phyloP scores from a whole-genome alignment of 2,888 invertebrate species.

The Epiblema foenella region DNA sequence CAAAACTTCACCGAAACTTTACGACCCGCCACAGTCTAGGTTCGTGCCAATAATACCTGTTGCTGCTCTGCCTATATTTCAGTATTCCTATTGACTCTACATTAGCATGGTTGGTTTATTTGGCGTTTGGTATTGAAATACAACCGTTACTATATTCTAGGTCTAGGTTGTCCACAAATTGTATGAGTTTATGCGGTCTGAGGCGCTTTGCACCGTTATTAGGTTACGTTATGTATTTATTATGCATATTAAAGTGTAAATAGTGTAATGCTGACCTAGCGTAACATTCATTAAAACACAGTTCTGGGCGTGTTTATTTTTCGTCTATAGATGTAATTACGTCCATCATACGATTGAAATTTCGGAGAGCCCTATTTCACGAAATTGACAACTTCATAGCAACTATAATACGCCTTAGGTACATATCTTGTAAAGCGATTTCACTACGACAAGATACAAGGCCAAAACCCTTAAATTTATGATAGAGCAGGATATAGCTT shows the following conservation, averaged over 20 bases:
- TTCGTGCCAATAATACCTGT: slow-evolving; percentile 29
- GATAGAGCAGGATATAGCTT: no score
- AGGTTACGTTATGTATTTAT: slow-evolving; percentile 19
- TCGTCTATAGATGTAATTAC: background rate
- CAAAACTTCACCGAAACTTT: slow-evolving; percentile 28
- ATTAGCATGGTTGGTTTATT: slow-evolving; percentile 43
- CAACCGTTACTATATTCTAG: slow-evolving; percentile 34
- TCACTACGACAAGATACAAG: no score
- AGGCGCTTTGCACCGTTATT: slow-evolving; percentile 27
- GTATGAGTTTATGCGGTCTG: slow-evolving; percentile 34
- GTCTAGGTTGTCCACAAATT: slow-evolving; percentile 43
- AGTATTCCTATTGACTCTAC: slow-evolving; percentile 38
- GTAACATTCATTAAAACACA: background rate
- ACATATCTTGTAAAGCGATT: no score
- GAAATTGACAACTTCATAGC: no score
- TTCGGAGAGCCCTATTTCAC: no score
- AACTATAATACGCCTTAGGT: no score
- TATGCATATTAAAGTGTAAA: background rate
- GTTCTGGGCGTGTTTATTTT: background rate
- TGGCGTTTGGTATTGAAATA: slow-evolving; percentile 38
- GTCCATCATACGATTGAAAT: background rate
- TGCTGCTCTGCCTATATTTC: slow-evolving; percentile 35
- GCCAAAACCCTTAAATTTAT: no score
- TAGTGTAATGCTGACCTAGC: slow-evolving; percentile 4
- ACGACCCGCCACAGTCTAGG: slow-evolving; percentile 26